A percentile compares a stretch with the other conserved stretches of the same genome.
Conservation (phyloP, 1,140 invertebrate species). For the Paraescarpia echinospica region DNA sequence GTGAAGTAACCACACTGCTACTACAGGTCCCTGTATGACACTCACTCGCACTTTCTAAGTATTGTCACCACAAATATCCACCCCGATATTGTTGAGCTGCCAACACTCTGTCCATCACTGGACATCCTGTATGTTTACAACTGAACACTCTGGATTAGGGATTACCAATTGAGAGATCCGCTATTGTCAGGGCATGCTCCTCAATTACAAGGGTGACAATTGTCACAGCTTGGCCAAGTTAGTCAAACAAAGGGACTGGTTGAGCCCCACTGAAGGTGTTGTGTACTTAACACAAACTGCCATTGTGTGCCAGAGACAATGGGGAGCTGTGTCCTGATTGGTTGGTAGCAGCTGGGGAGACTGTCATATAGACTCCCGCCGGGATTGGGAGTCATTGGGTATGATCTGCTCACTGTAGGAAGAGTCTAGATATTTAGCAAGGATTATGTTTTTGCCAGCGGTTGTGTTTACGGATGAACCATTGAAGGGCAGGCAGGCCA, state of each 20-base stretch:
- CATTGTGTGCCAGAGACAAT: background rate
- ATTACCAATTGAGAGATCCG: background rate
- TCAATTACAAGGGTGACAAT: background rate
- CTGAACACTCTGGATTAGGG: background rate
- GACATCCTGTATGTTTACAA: background rate
- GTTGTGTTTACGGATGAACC: background rate
- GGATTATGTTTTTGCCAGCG: background rate
- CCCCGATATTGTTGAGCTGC: background rate
- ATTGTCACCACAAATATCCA: background rate
- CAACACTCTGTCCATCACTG: background rate
- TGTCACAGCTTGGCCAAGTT: background rate
- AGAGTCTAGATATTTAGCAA: background rate
- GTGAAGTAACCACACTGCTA: background rate
- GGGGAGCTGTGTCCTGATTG: background rate
- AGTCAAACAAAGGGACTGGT: background rate
- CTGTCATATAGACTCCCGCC: background rate
- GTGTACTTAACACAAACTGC: background rate
- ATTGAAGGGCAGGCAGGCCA: background rate
- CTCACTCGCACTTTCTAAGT: background rate
- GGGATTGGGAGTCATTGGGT: background rate
- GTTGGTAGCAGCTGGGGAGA: background rate
- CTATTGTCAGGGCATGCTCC: background rate
- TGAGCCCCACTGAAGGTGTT: background rate
- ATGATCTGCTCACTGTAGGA: background rate
- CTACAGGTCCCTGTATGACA: background rate